A percentile compares a stretch with the other conserved stretches of the same genome.
phyloP scores from a whole-genome alignment of 2,888 invertebrate genomes.

The Ennomos fuscantarius region DNA sequence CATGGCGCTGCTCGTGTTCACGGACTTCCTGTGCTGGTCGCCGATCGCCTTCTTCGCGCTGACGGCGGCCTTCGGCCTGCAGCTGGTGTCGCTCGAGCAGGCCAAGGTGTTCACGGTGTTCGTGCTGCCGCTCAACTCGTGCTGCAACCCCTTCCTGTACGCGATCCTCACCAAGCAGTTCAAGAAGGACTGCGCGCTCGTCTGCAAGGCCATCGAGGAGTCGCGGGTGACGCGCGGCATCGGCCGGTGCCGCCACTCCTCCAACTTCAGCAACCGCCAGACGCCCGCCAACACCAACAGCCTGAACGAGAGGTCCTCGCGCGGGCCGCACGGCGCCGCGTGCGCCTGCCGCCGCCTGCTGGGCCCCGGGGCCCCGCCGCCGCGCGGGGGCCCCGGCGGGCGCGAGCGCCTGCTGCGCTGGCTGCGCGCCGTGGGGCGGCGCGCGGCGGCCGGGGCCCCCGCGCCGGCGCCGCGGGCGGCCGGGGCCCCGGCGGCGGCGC shows the following conservation, averaged over 20 bases:
- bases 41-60: constrained; percentile 98
- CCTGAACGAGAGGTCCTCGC: constrained; percentile 87
- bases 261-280: constrained; percentile 94
- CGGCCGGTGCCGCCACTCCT: constrained; percentile 93
- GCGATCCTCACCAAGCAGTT: constrained; percentile 99
- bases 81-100: constrained; percentile 96
- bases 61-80: constrained; percentile 96
- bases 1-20: constrained; percentile 98
- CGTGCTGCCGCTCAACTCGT: constrained; percentile 97
- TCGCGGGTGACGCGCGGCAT: constrained; percentile 95
- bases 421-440: constrained; percentile 69
- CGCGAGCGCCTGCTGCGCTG: constrained; percentile 69
- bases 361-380: constrained; percentile 87
- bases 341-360: constrained; percentile 85
- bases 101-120: constrained; percentile 99
- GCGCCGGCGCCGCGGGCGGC: constrained; percentile 63
- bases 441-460: constrained; percentile 47
- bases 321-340: constrained; percentile 90
- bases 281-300: constrained; percentile 95
- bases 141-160: constrained; percentile 99
- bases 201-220: constrained; percentile 98
- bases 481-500: constrained; percentile 63
- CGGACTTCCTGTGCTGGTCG: constrained; percentile 99
- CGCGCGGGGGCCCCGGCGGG: constrained; percentile 73
- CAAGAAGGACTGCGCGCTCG: constrained; percentile 97